A percentile compares a stretch with the other conserved stretches of the same genome.
Evolutionary conservation across 2,113 vertebrate genomes (phyloP).

Genomic region (Gambusia holbrooki): DNA sequence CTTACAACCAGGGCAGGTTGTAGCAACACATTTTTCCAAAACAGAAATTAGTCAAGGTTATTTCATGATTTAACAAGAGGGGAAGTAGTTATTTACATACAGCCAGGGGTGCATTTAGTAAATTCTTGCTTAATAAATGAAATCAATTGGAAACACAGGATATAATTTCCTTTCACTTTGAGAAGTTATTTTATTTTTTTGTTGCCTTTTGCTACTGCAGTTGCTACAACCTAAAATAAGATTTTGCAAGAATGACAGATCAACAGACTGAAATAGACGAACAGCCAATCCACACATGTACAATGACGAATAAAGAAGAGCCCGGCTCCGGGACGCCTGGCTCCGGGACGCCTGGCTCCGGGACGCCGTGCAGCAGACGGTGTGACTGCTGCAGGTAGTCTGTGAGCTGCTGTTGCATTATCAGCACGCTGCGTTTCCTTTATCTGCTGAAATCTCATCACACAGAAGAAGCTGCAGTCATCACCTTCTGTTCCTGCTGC

Average conservation of each 20-base stretch:
- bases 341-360: conserved; percentile 18
- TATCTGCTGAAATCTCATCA: conserved; percentile 45
- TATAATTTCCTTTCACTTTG: conserved; percentile 5
- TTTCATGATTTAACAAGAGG: too few relatives aligned
- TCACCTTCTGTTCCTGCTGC: conserved; percentile 51
- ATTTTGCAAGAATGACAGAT: conserved; percentile 20
- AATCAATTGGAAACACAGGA: too few relatives aligned
- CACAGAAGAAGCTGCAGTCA: conserved; percentile 39
- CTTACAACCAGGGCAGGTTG: too few relatives aligned
- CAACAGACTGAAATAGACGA: not conserved
- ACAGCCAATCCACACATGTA: not conserved
- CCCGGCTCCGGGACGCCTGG: conserved; percentile 23
- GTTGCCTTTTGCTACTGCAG: conserved; percentile 1
- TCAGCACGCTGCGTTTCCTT: conserved; percentile 13
- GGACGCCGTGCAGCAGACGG: conserved; percentile 27
- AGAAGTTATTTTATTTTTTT: conserved; percentile 10
- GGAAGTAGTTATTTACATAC: too few relatives aligned
- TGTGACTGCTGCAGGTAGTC: not conserved
- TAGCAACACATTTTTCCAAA: too few relatives aligned
- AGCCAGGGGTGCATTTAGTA: too few relatives aligned
- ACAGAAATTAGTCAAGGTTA: too few relatives aligned
- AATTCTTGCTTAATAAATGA: too few relatives aligned
- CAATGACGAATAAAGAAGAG: conserved; percentile 3
- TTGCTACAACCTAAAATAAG: conserved; percentile 23
- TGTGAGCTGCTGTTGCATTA: conserved; percentile 27